Evolutionary conservation across 2,888 invertebrate genomes (phyloP).

Genomic region (Cataglyphis altisquamis): DNA sequence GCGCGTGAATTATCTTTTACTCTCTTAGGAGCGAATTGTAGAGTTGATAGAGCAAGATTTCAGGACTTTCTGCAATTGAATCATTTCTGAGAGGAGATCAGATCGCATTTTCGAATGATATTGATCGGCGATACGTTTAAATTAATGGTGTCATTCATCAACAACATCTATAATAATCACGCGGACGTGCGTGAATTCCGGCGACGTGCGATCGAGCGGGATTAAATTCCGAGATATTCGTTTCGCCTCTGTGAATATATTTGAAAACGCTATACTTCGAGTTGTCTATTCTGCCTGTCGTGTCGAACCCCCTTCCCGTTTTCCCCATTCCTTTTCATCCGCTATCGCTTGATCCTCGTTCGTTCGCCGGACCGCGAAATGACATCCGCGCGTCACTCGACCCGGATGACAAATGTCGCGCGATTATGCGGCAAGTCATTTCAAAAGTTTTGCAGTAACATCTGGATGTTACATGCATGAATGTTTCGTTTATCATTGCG

Average conservation of each 20-base stretch:
- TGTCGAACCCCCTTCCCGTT: slow-evolving; percentile 12
- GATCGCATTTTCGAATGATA: slow-evolving; percentile 14
- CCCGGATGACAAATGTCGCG: slow-evolving; percentile 72
- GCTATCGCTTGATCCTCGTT: slow-evolving; percentile 22
- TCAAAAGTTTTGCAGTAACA: slow-evolving; percentile 61
- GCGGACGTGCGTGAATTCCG: slow-evolving; percentile 41
- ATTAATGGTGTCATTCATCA: slow-evolving; percentile 43
- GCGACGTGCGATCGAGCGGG: slow-evolving; percentile 62
- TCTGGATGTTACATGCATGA: slow-evolving; percentile 47
- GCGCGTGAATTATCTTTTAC: background rate
- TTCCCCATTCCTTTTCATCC: slow-evolving; percentile 50
- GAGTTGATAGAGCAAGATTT: background rate
- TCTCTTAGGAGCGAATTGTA: background rate
- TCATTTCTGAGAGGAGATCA: background rate
- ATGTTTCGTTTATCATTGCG: slow-evolving; percentile 37
- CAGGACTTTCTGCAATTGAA: background rate
- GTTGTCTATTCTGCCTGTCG: slow-evolving; percentile 50
- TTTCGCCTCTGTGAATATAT: slow-evolving; percentile 63
- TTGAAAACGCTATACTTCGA: slow-evolving; percentile 55
- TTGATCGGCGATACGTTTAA: slow-evolving; percentile 43
- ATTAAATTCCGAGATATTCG: slow-evolving; percentile 57
- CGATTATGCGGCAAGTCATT: slow-evolving; percentile 75
- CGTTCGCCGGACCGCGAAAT: slow-evolving; percentile 54
- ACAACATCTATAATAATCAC: slow-evolving; percentile 60
- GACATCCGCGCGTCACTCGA: slow-evolving; percentile 57